Percentiles rank a stretch among this genome's conserved stretches.
phyloP scores from a whole-genome alignment of 2,888 invertebrate species.

The Polietes domitor region DNA sequence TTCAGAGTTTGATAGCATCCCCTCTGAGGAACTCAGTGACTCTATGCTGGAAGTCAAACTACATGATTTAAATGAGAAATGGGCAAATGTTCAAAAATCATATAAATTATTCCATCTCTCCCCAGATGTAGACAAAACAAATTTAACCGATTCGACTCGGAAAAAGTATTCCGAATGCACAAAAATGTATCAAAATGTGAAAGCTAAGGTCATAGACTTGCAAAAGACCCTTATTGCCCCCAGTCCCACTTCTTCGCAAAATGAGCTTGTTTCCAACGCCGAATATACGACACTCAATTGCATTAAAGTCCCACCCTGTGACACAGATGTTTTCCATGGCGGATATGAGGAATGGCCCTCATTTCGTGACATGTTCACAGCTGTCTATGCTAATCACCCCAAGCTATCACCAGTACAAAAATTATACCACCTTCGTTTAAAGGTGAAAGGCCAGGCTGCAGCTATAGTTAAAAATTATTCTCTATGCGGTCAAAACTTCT shows the following conservation, averaged over 20 bases:
- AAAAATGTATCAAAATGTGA: background rate
- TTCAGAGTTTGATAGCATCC: background rate
- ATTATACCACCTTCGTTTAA: conserved; percentile 34
- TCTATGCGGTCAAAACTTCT: conserved; percentile 20
- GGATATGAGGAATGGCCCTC: too few relatives aligned
- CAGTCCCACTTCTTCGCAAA: background rate
- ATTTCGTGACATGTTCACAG: too few relatives aligned
- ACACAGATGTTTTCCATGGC: too few relatives aligned
- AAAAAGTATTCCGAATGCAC: background rate
- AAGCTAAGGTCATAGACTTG: background rate
- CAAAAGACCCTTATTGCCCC: conserved; percentile 1
- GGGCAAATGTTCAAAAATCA: background rate
- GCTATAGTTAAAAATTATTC: conserved; percentile 22
- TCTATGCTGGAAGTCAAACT: background rate
- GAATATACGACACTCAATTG: background rate
- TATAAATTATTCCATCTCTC: background rate
- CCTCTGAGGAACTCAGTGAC: background rate
- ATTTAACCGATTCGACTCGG: background rate
- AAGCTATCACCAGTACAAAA: conserved; percentile 23
- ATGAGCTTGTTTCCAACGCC: background rate
- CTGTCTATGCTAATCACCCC: background rate
- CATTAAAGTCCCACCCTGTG: background rate
- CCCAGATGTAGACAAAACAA: background rate
- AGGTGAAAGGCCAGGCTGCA: conserved; percentile 11
- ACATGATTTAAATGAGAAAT: background rate